Evolutionary conservation across 2,797 vertebrate species (phyloP), one percentile per base, ranked within the genome.

Genomic region (Micrastur ruficollis): DNA sequence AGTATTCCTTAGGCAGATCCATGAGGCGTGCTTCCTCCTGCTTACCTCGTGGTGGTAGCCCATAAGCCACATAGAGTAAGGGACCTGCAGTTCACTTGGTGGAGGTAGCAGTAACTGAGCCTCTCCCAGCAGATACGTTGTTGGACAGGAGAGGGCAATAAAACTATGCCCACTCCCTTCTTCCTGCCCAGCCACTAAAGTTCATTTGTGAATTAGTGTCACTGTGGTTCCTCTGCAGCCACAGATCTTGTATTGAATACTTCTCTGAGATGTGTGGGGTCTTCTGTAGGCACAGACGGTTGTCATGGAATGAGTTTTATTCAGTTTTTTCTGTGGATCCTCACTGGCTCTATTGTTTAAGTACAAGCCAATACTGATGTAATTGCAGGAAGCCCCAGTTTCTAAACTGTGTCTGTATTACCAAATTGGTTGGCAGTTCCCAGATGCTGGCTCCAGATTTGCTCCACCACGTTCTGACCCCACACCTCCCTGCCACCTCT

Each of bases 131-230:
- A 89, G 86, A 38, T 71, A 55, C 42, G 89, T 52, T 19, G 11
- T 6, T 59, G 87, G 81, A 75, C 68, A 83, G 91, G 79, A 92
- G 87, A 68, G 92, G 78, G 61, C 81, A 90, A 93, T 79, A 82
- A 67, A 89, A 70, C 90, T 63, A 55, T 46, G 63, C 67, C 81
- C 78, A 21, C 49, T 50, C 73, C 71, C 11, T 17, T 38, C 58
- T 38, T 68, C 71, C 44, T 36, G 52, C 46, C 67, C 56, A 27
- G 62, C 17, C 25, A 3, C 3, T 3, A 2, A 15, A 47, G 44
- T 44, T 90, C 13, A 20, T 73, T 38, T 71, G 42, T 46, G 27
- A 38, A 14, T 3, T 59, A 36, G 5, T 14, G 38, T 58, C 6
- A 4, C 34, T 53, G 58, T 52, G 53, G n/a, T 14, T 83, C 38